phyloP scores from a whole-genome alignment of 2,888 invertebrate genomes.

The Molorchus minor region DNA sequence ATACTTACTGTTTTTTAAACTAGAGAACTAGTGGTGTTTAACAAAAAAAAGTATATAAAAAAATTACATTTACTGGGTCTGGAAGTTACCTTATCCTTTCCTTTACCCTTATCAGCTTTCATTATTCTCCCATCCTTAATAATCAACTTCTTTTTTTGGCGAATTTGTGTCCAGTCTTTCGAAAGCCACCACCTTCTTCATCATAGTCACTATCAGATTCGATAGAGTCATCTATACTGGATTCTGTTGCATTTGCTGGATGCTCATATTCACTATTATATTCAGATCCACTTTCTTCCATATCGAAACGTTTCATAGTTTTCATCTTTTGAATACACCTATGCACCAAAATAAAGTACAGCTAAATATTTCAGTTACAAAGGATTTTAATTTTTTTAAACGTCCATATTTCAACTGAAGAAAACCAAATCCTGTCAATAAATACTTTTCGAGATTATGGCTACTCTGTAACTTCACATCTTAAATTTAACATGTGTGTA shows the following conservation, averaged over 20 bases:
- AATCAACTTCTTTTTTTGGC: constrained; percentile 77
- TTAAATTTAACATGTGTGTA: too few species aligned
- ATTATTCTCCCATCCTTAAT: constrained; percentile 74
- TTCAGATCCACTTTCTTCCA: constrained; percentile 59
- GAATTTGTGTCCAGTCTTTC: constrained; percentile 64
- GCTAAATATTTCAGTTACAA: too few species aligned
- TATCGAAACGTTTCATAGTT: constrained; percentile 54
- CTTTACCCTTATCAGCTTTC: constrained; percentile 70
- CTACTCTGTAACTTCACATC: too few species aligned
- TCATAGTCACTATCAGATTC: constrained; percentile 57
- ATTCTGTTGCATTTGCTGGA: constrained; percentile 52
- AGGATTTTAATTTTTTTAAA: too few species aligned
- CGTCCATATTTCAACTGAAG: too few species aligned
- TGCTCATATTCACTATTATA: constrained; percentile 59
- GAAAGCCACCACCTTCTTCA: constrained; percentile 64
- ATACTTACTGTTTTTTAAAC: too few species aligned
- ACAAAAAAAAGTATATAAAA: not conserved
- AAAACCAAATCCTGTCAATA: too few species aligned
- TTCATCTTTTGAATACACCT: constrained; percentile 35
- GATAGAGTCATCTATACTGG: constrained; percentile 56
- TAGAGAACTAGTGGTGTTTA: too few species aligned
- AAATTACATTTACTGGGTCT: too few species aligned
- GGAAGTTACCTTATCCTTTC: too few species aligned
- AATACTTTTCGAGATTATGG: too few species aligned
- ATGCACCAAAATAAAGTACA: too few species aligned